Evolutionary conservation across 2,797 vertebrate genomes (phyloP), one percentile per base, ranked within the genome.

Genomic region (Neostethus bicornis): DNA sequence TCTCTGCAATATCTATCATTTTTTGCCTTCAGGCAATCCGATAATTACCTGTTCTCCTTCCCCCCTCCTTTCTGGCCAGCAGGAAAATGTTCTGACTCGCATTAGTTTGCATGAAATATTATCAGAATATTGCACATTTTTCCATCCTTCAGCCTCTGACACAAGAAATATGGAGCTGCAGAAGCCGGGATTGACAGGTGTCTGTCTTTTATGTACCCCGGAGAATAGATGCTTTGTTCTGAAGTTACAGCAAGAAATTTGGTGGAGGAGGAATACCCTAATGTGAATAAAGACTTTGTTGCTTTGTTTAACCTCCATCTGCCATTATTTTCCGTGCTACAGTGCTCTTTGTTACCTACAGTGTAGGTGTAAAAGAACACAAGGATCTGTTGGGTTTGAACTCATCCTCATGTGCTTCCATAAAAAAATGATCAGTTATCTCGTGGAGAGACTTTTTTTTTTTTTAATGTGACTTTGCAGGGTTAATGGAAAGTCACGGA

Each of bases 51-150:
- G 89, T 89, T 89, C 91, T 89, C 85, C 75, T 89, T 90, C 90
- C 86, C 87, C 86, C 86, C 89, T n/a, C n/a, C 88, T 88, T 88
- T 89, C 88, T 89, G 89, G 90, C 90, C 86, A 85, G 86, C 84
- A 84, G 86, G 84, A 83, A 90, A 87, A 89, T 89, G 87, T 91
- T 87, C 89, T 90, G 90, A 86, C 87, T 87, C 87, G 86, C 88
- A 90, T 91, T 92, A 87, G 81, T 92, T 92, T 93, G 91, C 90
- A 92, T 92, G 88, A 91, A 92, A 91, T 91, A 92, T 93, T 91
- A 93, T 93, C 91, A 83, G 89, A 89, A 89, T 86, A 89, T 91
- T 91, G 88, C 90, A 92, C 90, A 91, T 92, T 91, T 90, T 84
- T 89, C 81, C 80, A 77, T 89, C 64, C 87, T 65, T 79, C 87